Conservation (phyloP, 2,113 vertebrate genomes). For the Ceyx margarethae region DNA sequence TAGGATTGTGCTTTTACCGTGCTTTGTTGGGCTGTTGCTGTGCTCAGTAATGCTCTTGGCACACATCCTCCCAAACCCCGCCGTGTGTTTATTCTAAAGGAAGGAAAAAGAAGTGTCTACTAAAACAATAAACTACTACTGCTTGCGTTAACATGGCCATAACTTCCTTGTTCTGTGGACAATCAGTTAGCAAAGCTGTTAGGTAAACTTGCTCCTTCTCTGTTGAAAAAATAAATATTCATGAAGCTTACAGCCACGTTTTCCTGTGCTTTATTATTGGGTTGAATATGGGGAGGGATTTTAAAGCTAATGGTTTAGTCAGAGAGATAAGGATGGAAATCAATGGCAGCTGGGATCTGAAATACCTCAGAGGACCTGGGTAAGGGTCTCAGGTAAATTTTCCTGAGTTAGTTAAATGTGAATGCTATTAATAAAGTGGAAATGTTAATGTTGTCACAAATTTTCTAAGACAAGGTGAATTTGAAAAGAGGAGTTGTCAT, state of each 20-base stretch:
- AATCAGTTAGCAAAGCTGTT: constrained; percentile 38
- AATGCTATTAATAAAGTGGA: not conserved
- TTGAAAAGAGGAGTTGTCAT: not conserved
- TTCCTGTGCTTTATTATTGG: not conserved
- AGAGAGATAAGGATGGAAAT: not conserved
- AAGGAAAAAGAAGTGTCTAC: constrained; percentile 64
- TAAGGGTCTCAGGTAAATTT: not conserved
- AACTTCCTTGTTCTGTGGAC: constrained; percentile 33
- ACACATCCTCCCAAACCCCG: constrained; percentile 33
- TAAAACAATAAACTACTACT: constrained; percentile 65
- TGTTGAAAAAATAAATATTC: constrained; percentile 61
- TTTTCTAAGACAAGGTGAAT: not conserved
- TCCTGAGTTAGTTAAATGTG: not conserved
- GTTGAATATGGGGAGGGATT: not conserved
- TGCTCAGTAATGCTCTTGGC: constrained; percentile 47
- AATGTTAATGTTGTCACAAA: not conserved
- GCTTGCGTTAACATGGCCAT: constrained; percentile 29
- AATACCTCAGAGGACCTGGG: not conserved
- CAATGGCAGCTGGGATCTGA: not conserved
- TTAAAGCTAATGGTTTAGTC: not conserved
- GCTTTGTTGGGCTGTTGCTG: constrained; percentile 42
- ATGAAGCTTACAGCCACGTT: not conserved
- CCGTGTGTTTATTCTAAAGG: constrained; percentile 57
- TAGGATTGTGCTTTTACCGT: not conserved
- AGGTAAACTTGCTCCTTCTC: constrained; percentile 42